Evolutionary conservation across 2,113 vertebrate species (phyloP).

Genomic region (Myanophis thanlyinensis): DNA sequence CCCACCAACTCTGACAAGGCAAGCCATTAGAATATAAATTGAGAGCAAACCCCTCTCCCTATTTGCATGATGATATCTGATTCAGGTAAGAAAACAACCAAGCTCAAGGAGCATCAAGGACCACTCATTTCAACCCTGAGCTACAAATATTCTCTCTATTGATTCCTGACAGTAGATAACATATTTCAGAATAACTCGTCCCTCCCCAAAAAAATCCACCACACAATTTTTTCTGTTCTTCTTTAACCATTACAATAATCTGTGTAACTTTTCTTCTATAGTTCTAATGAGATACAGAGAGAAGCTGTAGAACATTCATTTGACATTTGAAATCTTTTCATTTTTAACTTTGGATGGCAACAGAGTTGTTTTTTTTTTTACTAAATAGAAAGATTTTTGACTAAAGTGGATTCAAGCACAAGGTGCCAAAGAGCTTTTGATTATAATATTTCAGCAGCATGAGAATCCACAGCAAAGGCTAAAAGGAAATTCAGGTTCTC

Average conservation of each 20-base stretch:
- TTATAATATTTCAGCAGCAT: slow-evolving; percentile 75
- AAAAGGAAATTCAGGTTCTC: slow-evolving; percentile 74
- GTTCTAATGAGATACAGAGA: slow-evolving; percentile 59
- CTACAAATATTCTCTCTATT: not conserved
- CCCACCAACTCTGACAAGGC: not conserved
- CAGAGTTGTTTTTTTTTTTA: slow-evolving; percentile 69
- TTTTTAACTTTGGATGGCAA: slow-evolving; percentile 72
- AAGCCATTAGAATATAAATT: not conserved
- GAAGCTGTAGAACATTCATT: slow-evolving; percentile 64
- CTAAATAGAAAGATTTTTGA: slow-evolving; percentile 73
- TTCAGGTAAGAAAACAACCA: not conserved
- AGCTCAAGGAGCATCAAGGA: not conserved
- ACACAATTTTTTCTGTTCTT: slow-evolving; percentile 49
- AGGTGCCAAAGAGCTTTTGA: slow-evolving; percentile 74
- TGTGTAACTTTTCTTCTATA: slow-evolving; percentile 55
- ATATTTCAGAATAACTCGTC: slow-evolving; percentile 42
- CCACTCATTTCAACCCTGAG: not conserved
- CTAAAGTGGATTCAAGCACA: slow-evolving; percentile 70
- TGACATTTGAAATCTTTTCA: slow-evolving; percentile 73
- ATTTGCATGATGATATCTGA: not conserved
- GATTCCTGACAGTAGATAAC: slow-evolving; percentile 41
- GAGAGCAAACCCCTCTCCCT: not conserved
- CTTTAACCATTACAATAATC: slow-evolving; percentile 72
- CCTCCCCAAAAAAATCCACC: slow-evolving; percentile 40
- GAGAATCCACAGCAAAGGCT: slow-evolving; percentile 71